These are phyloP conservation scores for Acromyrmex echinatior DNA, from an alignment of 1,140 invertebrate species.

Conservation along the genomic window DNA sequence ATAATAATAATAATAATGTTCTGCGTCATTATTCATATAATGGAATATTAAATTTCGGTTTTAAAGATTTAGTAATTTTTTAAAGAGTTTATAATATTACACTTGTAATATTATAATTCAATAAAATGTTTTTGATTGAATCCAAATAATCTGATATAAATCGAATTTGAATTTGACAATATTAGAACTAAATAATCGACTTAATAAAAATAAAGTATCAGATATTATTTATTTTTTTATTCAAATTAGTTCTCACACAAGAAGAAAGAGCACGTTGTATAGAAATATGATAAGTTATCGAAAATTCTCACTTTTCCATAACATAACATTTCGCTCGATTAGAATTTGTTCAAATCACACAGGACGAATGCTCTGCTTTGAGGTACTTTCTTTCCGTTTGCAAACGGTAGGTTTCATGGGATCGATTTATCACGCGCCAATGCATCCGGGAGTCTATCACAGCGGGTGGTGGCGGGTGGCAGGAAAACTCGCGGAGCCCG, in stretches of 20 bases:
- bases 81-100: not conserved
- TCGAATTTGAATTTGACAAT: not conserved
- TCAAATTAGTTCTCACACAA: not conserved
- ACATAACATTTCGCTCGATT: constrained; percentile 29
- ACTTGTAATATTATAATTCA: not conserved
- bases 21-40: not conserved
- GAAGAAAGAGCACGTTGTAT: not conserved
- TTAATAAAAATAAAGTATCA: not conserved
- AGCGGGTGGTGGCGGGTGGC: not conserved
- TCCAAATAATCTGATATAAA: not conserved
- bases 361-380: constrained; percentile 36
- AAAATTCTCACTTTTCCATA: not conserved
- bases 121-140: not conserved
- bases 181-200: not conserved
- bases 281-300: constrained; percentile 14
- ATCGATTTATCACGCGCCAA: constrained; percentile 59
- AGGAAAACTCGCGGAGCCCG: constrained; percentile 28
- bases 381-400: constrained; percentile 40
- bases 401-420: constrained; percentile 38
- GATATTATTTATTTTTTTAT: not conserved
- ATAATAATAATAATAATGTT: not conserved
- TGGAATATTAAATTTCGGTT: too few relatives aligned
- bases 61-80: not conserved
- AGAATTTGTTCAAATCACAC: constrained; percentile 34
- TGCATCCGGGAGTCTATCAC: constrained; percentile 57